A percentile compares a stretch with the other conserved stretches of the same genome.
These are phyloP conservation scores for Cataglyphis albicans DNA, from an alignment of 2,888 invertebrate genomes.

Conservation along the genomic window DNA sequence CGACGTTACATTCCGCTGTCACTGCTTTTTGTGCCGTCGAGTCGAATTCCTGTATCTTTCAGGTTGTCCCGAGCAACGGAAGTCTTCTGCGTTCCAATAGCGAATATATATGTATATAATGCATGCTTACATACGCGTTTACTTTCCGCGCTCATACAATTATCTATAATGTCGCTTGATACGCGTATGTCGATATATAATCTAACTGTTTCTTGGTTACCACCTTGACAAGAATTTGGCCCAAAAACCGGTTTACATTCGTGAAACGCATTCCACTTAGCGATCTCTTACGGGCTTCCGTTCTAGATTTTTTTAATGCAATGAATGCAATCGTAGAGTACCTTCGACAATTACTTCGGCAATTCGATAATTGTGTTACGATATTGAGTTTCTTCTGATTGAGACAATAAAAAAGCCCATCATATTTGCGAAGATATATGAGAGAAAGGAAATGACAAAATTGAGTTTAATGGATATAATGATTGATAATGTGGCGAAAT, in stretches of 20 bases:
- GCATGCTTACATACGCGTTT: slow-evolving; percentile 22
- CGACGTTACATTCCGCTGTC: slow-evolving; percentile 53
- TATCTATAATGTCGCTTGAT: slow-evolving; percentile 25
- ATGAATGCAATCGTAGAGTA: neutral
- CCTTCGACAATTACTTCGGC: neutral
- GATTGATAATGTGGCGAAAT: slow-evolving; percentile 39
- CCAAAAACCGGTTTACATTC: slow-evolving; percentile 55
- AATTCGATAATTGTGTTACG: slow-evolving; percentile 4
- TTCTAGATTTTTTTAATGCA: neutral
- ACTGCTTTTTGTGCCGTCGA: slow-evolving; percentile 68
- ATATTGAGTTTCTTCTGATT: slow-evolving; percentile 10
- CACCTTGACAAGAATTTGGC: slow-evolving; percentile 76
- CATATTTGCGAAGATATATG: slow-evolving; percentile 23
- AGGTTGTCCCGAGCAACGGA: slow-evolving; percentile 71
- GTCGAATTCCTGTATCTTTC: slow-evolving; percentile 74
- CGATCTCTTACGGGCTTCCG: slow-evolving; percentile 21
- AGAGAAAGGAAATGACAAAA: slow-evolving; percentile 30
- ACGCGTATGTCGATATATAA: slow-evolving; percentile 38
- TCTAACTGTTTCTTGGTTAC: slow-evolving; percentile 61
- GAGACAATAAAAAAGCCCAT: slow-evolving; percentile 11
- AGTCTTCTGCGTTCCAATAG: slow-evolving; percentile 65
- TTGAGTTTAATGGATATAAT: slow-evolving; percentile 36
- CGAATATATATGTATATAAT: neutral
- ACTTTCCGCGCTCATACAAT: slow-evolving; percentile 29
- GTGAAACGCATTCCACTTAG: neutral